Base-by-base conservation (phyloP, 1,140 invertebrate genomes). In the Lethrus apterus region DNA sequence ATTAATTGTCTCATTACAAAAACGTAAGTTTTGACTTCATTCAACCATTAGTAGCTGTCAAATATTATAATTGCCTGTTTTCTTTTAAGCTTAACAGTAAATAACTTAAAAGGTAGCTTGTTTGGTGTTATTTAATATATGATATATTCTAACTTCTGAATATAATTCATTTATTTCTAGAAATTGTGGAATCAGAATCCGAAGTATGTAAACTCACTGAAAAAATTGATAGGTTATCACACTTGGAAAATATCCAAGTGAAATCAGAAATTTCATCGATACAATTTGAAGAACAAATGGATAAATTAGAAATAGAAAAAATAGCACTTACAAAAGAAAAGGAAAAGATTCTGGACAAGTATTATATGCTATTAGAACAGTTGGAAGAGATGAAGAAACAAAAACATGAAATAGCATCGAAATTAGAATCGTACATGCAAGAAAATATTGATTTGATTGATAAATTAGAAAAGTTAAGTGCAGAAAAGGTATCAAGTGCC, bases 221-320 rank as follows among this genome's bases (percentile, higher is more conserved):
- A 23, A 54, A 55, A 47, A 26, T 62, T n/a, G 34, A 51, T n/a
- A 67, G 70, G 52, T 66, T 74, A 44, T 64, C 67, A 4, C 72
- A 76, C 44, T 70, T 78, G 2, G 76, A 82, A 63, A 80, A 74
- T 69, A 66, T 69, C 2, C 68, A 76, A 30, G 77, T 80, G 0
- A 72, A 75, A n/a, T 78, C 80, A 4, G 81, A 86, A 69, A 79
- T 87, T 55, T 81, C 79, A 52, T 72, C 75, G 4, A 81, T 82
- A 9, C 79, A 84, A 53, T 61, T 84, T 45, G 77, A 81, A 62
- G 81, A 84, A 60, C 76, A 83, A 60, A 62, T 82, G 11, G 80
- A 83, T 55, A 55, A 65, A 18, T 47, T 73, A 2, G 68, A 68
- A 26, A 63, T 60, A 4, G 65, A 70, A 51, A 74, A 74, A 52